These are phyloP conservation scores for Crax fasciolata DNA, from an alignment of 2,797 vertebrate species.

Conservation along the genomic window DNA sequence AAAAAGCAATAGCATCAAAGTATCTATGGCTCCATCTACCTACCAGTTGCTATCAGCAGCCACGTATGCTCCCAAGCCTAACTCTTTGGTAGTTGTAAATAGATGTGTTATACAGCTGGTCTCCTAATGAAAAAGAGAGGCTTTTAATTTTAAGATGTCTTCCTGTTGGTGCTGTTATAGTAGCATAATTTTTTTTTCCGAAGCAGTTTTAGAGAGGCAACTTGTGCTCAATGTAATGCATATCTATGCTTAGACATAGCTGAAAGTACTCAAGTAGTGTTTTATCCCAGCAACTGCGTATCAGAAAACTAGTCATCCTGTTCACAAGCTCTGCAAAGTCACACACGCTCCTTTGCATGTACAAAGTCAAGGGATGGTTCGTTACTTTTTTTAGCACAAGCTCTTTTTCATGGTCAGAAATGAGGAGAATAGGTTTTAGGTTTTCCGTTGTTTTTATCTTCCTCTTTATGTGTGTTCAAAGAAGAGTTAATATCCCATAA, in stretches of 20 bases:
- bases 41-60: background rate
- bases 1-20: background rate
- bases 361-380: background rate
- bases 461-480: background rate
- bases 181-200: background rate
- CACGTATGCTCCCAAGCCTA: background rate
- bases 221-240: background rate
- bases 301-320: background rate
- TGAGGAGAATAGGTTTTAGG: background rate
- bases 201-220: background rate
- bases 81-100: background rate
- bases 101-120: background rate
- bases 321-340: background rate
- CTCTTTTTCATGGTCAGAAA: background rate
- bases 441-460: background rate
- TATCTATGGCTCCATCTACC: constrained; percentile 8
- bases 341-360: background rate
- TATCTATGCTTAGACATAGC: accelerated
- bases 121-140: background rate
- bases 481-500: background rate
- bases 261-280: background rate
- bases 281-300: background rate
- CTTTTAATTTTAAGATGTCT: background rate
- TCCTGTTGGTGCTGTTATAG: background rate
- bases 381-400: background rate